A percentile compares a stretch with the other conserved stretches of the same genome.
phyloP scores from a whole-genome alignment of 2,888 invertebrate genomes.

The Xylophagus ater region DNA sequence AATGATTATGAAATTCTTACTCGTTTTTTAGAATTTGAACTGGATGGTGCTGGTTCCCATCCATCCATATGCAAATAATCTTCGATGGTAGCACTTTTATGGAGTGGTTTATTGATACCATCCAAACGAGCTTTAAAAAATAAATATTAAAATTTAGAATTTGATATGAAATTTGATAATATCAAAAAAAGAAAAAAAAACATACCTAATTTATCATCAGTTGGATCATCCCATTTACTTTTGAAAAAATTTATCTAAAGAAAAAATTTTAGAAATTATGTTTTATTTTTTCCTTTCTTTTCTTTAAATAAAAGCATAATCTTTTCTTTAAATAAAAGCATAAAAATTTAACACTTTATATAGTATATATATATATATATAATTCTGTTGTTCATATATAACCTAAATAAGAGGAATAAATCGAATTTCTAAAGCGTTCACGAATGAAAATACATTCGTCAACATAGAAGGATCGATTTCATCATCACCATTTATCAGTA shows the following conservation, averaged over 20 bases:
- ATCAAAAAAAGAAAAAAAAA: conserved; percentile 25
- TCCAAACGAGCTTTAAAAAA: conserved; percentile 77
- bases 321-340: no score
- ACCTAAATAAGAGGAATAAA: no score
- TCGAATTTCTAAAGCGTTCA: no score
- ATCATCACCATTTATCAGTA: no score
- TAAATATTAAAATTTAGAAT: conserved; percentile 4
- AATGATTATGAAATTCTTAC: conserved; percentile 46
- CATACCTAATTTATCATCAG: conserved; percentile 74
- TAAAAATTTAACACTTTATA: no score
- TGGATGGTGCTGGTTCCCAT: conserved; percentile 48
- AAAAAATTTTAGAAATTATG: no score
- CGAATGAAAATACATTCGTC: no score
- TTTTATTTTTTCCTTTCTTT: no score
- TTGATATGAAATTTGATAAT: conserved; percentile 5
- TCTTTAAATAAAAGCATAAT: no score
- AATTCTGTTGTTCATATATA: no score
- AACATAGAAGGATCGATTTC: no score
- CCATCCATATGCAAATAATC: conserved; percentile 80
- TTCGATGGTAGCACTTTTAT: conserved; percentile 56
- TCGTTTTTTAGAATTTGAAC: conserved; percentile 73
- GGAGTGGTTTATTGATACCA: conserved; percentile 67
- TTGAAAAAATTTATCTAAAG: conserved; percentile 38
- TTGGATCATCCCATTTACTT: conserved; percentile 85
- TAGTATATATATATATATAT: no score